phyloP scores from a whole-genome alignment of 2,113 vertebrate genomes.

The Patagioenas fasciata region DNA sequence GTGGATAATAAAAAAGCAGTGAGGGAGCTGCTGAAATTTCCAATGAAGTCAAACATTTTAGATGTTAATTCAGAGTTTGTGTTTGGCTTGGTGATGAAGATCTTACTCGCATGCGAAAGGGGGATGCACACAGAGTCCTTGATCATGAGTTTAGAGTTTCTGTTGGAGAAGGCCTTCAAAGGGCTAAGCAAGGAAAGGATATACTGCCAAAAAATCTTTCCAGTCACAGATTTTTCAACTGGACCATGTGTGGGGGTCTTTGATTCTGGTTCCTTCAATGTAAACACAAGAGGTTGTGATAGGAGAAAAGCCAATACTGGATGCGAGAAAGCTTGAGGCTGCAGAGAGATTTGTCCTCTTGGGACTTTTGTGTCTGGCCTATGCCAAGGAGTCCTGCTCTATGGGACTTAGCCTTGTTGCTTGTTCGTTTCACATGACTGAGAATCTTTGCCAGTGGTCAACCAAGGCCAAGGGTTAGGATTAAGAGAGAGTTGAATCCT shows the following conservation, averaged over 20 bases:
- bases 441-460: background rate
- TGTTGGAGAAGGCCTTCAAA: background rate
- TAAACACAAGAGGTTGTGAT: background rate
- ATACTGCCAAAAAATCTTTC: background rate
- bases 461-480: background rate
- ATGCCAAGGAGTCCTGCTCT: background rate
- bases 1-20: background rate
- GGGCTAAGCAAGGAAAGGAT: background rate
- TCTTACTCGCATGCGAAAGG: background rate
- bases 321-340: background rate
- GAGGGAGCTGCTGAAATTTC: background rate
- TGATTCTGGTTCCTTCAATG: background rate
- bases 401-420: background rate
- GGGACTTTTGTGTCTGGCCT: background rate
- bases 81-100: background rate
- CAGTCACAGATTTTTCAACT: background rate
- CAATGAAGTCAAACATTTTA: background rate
- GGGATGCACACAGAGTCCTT: background rate
- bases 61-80: background rate
- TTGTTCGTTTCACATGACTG: background rate
- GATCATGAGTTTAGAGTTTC: background rate
- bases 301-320: background rate
- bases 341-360: background rate
- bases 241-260: background rate
- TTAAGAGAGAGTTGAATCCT: background rate